Percentiles rank a stretch among this genome's conserved stretches.
Evolutionary conservation across 2,797 vertebrate genomes (phyloP).

Genomic region (Spondyliosoma cantharus): DNA sequence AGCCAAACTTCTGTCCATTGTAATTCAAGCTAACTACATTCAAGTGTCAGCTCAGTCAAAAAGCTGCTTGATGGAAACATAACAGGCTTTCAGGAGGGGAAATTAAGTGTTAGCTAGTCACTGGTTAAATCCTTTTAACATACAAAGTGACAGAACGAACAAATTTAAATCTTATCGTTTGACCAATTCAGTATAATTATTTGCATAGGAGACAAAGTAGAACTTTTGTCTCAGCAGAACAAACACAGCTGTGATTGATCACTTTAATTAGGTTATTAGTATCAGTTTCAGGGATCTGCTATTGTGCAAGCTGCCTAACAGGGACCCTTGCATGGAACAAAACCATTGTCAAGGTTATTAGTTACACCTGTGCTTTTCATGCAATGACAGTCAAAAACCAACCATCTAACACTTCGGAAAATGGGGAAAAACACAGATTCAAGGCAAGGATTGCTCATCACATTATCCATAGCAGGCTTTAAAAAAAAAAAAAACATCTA

Average conservation of each 20-base stretch:
- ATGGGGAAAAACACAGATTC: background rate
- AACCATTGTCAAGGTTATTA: constrained; percentile 1
- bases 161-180: background rate
- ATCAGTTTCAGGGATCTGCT: background rate
- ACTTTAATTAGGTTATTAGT: background rate
- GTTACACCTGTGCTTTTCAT: constrained; percentile 18
- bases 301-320: background rate
- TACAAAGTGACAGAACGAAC: constrained; percentile 3
- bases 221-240: background rate
- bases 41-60: constrained; percentile 39
- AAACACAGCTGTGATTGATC: background rate
- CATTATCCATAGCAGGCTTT: background rate
- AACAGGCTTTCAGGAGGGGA: constrained; percentile 38
- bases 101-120: constrained; percentile 20
- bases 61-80: constrained; percentile 38
- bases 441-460: background rate
- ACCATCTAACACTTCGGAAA: background rate
- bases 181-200: background rate
- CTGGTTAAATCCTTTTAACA: background rate
- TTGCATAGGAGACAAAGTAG: background rate
- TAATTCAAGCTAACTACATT: constrained; percentile 33
- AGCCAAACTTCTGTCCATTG: constrained; percentile 40
- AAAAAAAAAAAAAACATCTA: no score
- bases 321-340: constrained; percentile 7
- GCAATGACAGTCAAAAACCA: background rate